Evolutionary conservation across 2,888 invertebrate species (phyloP), one percentile per base, ranked within the genome.

Genomic region (Itoplectis maculator): DNA sequence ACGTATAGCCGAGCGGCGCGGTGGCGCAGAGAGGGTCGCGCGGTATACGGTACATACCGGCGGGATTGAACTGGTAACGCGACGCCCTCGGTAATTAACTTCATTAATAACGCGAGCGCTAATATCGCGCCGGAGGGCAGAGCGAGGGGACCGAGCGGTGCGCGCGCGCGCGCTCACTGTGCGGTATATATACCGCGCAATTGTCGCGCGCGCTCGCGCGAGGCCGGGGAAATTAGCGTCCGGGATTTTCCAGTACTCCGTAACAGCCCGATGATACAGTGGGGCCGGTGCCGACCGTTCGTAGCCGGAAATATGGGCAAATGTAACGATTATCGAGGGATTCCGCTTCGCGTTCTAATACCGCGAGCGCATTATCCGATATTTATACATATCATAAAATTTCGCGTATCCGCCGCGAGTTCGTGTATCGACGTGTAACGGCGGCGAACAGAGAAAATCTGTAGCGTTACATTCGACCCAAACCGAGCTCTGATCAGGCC

Each of bases 21-120:
- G 76, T 11, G 42, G 56, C n/a, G 29, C 29, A 5, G 29, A 5
- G 29, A 5, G 29, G 29, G 29, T 29, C 29, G 29, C 5, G 29
- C 5, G 29, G 29, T 5, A 5, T 5, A 3, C 29, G 29, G 69
- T 40, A 56, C 61, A 51, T 54, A 74, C 56, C n/a, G 40, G 73
- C 49, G 73, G 59, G 66, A 77, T 77, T 81, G 47, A 66, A 69
- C 65, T 73, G 77, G 75, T 72, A 76, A 76, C 45, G 70, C 65
- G 45, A 72, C 76, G 75, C 79, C 79, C 72, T 56, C 54, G 76
- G 83, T 82, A 85, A 85, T 85, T 83, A 85, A 85, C 81, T 85
- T 79, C 85, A 81, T 85, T 85, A 85, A 83, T 81, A 83, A 83
- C 79, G 70, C 51, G 68, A 77, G 69, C 74, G 85, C 74, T 83